phyloP scores from a whole-genome alignment of 2,113 vertebrate genomes.

The Leiothrix lutea region DNA sequence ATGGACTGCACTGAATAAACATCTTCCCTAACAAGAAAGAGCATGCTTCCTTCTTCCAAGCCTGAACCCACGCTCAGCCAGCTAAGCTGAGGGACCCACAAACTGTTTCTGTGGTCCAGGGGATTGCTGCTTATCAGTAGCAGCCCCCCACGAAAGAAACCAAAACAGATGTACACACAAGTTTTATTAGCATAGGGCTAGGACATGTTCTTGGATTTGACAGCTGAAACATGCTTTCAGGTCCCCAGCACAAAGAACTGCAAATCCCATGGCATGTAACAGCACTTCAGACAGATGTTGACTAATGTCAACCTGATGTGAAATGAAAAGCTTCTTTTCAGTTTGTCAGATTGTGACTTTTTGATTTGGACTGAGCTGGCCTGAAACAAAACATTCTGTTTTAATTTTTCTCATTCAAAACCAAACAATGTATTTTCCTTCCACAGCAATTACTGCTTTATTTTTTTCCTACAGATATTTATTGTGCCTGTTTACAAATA shows the following conservation, averaged over 20 bases:
- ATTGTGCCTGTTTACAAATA: background rate
- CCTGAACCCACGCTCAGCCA: no score
- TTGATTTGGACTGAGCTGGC: background rate
- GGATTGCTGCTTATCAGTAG: no score
- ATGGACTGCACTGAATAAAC: no score
- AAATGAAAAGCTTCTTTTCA: conserved; percentile 27
- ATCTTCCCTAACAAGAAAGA: no score
- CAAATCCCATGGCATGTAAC: background rate
- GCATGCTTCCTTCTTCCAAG: no score
- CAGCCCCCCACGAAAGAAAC: no score
- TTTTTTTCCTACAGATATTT: background rate
- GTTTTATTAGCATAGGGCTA: background rate
- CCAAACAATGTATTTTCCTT: background rate
- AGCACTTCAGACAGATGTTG: background rate
- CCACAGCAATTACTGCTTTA: rapidly evolving
- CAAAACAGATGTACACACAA: background rate
- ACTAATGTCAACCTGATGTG: conserved; percentile 27
- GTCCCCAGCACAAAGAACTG: background rate
- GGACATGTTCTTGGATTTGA: background rate
- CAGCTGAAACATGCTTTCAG: conserved; percentile 2
- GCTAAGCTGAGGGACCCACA: no score
- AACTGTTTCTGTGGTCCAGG: no score
- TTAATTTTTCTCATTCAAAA: background rate
- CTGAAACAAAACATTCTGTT: conserved; percentile 14
- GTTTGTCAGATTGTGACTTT: conserved; percentile 11